phyloP scores from a whole-genome alignment of 53 echinoderm and acorn worm genomes.

The Paracentrotus lividus region DNA sequence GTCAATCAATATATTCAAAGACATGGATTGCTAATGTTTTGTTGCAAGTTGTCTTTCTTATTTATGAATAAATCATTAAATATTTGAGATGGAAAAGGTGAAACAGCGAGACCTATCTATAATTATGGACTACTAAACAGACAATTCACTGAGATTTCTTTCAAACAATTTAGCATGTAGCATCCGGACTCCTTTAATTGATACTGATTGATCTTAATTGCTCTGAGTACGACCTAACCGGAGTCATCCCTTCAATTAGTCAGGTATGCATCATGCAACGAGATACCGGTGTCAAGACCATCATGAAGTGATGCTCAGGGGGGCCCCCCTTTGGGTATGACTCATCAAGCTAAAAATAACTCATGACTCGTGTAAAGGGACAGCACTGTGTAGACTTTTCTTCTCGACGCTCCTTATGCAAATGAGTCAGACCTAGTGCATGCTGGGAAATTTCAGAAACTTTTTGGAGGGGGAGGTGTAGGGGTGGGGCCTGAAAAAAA shows the following conservation, averaged over 20 bases:
- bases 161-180: neutral
- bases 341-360: slow-evolving; percentile 62
- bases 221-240: neutral
- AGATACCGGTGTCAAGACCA: slow-evolving; percentile 15
- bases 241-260: slow-evolving; percentile 29
- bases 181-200: slow-evolving; percentile 21
- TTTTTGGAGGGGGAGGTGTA: slow-evolving; percentile 56
- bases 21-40: too few species aligned
- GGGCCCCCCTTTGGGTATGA: neutral
- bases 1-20: too few species aligned
- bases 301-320: neutral
- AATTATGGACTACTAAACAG: neutral
- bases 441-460: slow-evolving; percentile 66
- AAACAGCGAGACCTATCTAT: neutral
- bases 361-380: slow-evolving; percentile 47
- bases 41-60: too few species aligned
- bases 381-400: neutral
- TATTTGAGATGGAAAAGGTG: too few species aligned
- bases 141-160: neutral
- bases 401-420: slow-evolving; percentile 60
- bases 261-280: slow-evolving; percentile 3
- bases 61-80: too few species aligned
- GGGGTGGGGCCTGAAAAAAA: neutral
- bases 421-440: slow-evolving; percentile 68
- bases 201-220: slow-evolving; percentile 15